Evolutionary conservation across 2,888 invertebrate species (phyloP), one percentile per base, ranked within the genome.

Genomic region (Polymixis lichenea): DNA sequence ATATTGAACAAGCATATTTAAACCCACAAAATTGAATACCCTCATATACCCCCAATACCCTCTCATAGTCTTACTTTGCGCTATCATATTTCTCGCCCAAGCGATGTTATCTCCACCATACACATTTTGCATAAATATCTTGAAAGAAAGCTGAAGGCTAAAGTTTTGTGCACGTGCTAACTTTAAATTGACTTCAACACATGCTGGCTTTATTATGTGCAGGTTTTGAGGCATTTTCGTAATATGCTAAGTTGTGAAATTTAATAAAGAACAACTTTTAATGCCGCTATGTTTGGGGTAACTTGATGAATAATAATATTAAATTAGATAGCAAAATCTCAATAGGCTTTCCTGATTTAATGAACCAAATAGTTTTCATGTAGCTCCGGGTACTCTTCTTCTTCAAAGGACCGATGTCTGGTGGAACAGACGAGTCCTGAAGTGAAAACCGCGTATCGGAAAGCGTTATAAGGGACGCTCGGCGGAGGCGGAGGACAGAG

Each of bases 101-200:
- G 32, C 22, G 75, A 56, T 61, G 58, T 5, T 61, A 68, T 61
- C 75, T 68, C 53, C 49, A 49, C 11, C 13, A 38, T 61, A 56
- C 56, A 70, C 60, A 65, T 60, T 77, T 74, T 69, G 56, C 72
- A 80, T 80, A 75, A 69, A 75, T 74, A 65, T 64, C 58, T 13
- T 43, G 56, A 77, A 83, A 83, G 83, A 79, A 78, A 77, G 51
- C 51, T 60, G 15, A 53, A 68, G 0, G 22, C 49, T 55, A 9
- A 76, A 82, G 55, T 82, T 72, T 60, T 17, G n/a, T 43, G 64
- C 74, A 76, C 64, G 75, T 77, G 53, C 28, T 22, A 87, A 87
- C 75, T 88, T 87, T 79, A 84, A 87, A 87, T 84, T 86, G 76
- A 82, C 76, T 87, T 80, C 55, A 51, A 58, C 60, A 69, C 66